Evolutionary conservation across 2,888 invertebrate genomes (phyloP).

Genomic region (Hololepta plana): DNA sequence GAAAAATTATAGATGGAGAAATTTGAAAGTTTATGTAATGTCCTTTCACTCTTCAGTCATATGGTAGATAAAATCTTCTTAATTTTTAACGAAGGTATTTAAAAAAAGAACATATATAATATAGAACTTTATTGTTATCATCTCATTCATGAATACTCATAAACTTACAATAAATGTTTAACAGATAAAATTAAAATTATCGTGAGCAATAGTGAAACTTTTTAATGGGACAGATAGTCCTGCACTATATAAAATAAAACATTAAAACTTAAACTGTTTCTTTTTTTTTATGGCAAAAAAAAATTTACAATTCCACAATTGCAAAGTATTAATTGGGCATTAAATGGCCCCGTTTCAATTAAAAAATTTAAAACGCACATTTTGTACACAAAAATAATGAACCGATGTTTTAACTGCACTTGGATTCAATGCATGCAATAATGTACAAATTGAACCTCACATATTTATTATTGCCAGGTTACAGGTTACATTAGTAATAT

Average conservation of each 20-base stretch:
- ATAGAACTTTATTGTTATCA: constrained; percentile 30
- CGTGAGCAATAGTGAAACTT: constrained; percentile 30
- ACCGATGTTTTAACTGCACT: constrained; percentile 27
- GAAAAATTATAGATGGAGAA: no score
- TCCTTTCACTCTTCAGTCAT: no score
- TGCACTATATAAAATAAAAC: constrained; percentile 17
- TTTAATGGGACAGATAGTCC: constrained; percentile 15
- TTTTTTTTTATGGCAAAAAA: constrained; percentile 27
- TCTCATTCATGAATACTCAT: constrained; percentile 29
- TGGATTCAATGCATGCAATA: constrained; percentile 22
- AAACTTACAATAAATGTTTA: constrained; percentile 31
- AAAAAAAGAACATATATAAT: constrained; percentile 25
- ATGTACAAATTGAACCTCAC: constrained; percentile 18
- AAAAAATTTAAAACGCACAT: no score
- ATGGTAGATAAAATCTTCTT: no score
- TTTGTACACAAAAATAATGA: constrained; percentile 25
- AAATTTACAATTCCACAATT: constrained; percentile 28
- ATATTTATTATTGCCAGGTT: constrained; percentile 26
- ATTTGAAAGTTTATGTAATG: no score
- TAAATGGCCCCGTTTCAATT: no score
- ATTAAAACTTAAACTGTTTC: constrained; percentile 18
- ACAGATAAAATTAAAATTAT: constrained; percentile 28
- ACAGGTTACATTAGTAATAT: constrained; percentile 27
- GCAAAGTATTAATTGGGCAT: constrained; percentile 23
- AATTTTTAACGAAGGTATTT: no score